Evolutionary conservation across 2,797 vertebrate genomes (phyloP).

Genomic region (Myotis vivesi): DNA sequence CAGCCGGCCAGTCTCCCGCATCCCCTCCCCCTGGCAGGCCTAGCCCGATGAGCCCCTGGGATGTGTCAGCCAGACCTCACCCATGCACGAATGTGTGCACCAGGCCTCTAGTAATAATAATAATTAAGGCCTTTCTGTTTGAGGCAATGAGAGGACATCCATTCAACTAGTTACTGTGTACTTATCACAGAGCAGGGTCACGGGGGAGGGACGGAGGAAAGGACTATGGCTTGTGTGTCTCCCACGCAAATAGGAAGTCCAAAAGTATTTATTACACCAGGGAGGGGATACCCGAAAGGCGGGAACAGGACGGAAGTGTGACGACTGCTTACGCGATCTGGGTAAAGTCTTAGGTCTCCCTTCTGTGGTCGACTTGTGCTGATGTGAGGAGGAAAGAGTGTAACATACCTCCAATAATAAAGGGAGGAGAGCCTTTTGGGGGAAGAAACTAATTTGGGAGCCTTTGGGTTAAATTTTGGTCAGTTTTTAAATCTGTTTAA

Average conservation of each 20-base stretch:
- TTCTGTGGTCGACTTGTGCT: background rate
- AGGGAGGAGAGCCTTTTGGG: background rate
- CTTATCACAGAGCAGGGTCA: background rate
- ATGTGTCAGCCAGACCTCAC: too few relatives aligned
- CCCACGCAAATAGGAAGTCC: background rate
- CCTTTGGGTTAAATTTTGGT: background rate
- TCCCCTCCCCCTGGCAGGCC: too few relatives aligned
- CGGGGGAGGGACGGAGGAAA: background rate
- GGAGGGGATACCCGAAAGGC: background rate
- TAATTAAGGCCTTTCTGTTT: background rate
- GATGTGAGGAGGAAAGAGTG: background rate
- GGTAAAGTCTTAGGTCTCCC: background rate
- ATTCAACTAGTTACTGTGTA: accelerated
- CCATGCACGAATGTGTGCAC: too few relatives aligned
- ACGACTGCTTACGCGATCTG: background rate
- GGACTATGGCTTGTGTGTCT: background rate
- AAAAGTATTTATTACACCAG: accelerated
- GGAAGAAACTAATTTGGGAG: background rate
- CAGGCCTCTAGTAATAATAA: too few relatives aligned
- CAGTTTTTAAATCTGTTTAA: background rate
- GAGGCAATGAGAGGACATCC: background rate
- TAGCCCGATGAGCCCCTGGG: too few relatives aligned
- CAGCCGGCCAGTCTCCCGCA: too few relatives aligned
- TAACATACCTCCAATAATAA: background rate
- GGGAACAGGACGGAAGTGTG: accelerated